These are phyloP conservation scores for Vulpes lagopus DNA, from an alignment of 2,113 vertebrate species.

Conservation along the genomic window DNA sequence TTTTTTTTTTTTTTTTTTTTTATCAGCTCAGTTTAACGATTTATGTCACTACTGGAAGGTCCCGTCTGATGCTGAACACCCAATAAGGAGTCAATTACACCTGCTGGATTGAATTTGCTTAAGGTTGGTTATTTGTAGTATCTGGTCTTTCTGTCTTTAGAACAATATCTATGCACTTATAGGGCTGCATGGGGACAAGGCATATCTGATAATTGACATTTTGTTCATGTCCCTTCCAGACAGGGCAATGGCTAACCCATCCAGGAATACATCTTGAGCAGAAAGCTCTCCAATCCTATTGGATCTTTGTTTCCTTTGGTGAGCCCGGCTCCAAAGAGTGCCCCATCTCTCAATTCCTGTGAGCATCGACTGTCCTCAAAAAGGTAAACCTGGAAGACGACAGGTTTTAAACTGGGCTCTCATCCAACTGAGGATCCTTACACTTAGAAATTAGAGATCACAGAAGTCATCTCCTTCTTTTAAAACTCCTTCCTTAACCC, in stretches of 20 bases:
- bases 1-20: fast-evolving
- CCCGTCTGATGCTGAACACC: neutral
- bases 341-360: neutral
- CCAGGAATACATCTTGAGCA: neutral
- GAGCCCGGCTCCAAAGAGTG: neutral
- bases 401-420: neutral
- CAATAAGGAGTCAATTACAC: neutral
- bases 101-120: neutral
- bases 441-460: neutral
- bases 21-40: neutral
- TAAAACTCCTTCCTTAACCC: neutral
- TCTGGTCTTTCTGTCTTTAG: neutral
- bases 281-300: neutral
- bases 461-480: neutral
- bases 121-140: neutral
- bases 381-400: neutral
- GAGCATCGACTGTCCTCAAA: neutral
- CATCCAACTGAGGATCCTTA: neutral
- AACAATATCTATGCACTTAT: neutral
- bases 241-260: neutral
- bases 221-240: neutral
- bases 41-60: neutral
- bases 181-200: neutral
- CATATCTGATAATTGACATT: neutral
- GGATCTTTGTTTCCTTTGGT: neutral